A percentile compares a stretch with the other conserved stretches of the same genome.
phyloP scores from a whole-genome alignment of 2,113 vertebrate species.

The Nesospiza acunhae region DNA sequence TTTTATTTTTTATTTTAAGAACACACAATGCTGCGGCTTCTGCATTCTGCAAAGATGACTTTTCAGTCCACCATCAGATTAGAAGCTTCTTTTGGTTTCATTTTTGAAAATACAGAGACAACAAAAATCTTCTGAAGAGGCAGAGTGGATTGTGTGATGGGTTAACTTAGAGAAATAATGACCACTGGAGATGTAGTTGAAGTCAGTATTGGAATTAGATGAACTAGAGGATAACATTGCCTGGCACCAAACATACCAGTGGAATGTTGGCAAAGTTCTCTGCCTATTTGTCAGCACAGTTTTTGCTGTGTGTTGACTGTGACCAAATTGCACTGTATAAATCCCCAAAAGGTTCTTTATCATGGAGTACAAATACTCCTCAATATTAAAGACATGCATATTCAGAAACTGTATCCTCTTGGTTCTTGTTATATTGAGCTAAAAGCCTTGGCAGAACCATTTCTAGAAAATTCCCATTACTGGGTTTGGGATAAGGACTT shows the following conservation, averaged over 20 bases:
- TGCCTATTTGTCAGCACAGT: neutral
- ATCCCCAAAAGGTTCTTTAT: neutral
- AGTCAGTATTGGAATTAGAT: neutral
- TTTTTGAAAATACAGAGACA: neutral
- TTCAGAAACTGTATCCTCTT: neutral
- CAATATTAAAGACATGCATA: neutral
- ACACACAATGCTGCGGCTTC: neutral
- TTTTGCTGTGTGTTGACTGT: neutral
- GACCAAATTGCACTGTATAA: neutral
- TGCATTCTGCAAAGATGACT: neutral
- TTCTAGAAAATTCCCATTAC: neutral
- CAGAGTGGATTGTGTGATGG: neutral
- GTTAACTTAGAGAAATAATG: neutral
- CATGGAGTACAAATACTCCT: neutral
- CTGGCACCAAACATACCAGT: neutral
- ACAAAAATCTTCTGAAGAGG: neutral
- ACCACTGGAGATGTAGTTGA: neutral
- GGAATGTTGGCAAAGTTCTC: neutral
- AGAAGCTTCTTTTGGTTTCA: neutral
- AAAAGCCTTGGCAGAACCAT: neutral
- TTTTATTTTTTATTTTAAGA: neutral
- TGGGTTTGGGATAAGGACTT: neutral
- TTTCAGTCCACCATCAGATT: accelerated
- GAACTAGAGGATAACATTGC: neutral
- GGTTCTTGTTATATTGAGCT: neutral